Evolutionary conservation across 1,140 invertebrate species (phyloP).

Genomic region (Hyposmocoma kahamanoa): DNA sequence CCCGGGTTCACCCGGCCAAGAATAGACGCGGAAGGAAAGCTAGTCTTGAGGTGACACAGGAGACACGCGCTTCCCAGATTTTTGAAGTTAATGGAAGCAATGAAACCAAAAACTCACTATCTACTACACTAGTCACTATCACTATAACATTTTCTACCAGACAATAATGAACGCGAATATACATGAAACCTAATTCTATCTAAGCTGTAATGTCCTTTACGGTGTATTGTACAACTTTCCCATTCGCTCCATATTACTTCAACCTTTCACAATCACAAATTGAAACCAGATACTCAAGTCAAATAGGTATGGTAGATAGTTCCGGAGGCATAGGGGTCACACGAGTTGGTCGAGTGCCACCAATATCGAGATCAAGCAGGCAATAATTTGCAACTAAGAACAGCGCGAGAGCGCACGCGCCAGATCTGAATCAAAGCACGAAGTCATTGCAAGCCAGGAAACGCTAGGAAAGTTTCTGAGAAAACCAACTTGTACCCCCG

Average conservation of each 20-base stretch:
- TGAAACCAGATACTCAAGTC: too few species aligned
- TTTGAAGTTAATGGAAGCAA: neutral
- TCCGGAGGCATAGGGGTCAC: constrained; percentile 24
- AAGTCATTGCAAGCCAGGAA: constrained; percentile 28
- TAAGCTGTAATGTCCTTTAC: too few species aligned
- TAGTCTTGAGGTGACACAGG: constrained; percentile 39
- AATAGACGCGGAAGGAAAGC: constrained; percentile 72
- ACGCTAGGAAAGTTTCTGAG: constrained; percentile 22
- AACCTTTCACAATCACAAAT: too few species aligned
- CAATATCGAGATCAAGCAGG: constrained; percentile 22
- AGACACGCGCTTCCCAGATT: constrained; percentile 44
- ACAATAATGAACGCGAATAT: too few species aligned
- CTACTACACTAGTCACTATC: too few species aligned
- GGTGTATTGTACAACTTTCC: too few species aligned
- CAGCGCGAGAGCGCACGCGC: constrained; percentile 29
- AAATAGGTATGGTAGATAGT: constrained; percentile 17
- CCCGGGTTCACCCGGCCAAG: constrained; percentile 40
- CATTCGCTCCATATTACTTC: too few species aligned
- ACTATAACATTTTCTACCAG: too few species aligned
- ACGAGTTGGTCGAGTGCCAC: constrained; percentile 29
- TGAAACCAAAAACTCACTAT: too few species aligned
- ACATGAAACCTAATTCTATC: too few species aligned
- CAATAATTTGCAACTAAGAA: constrained; percentile 34
- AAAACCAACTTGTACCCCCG: constrained; percentile 20
- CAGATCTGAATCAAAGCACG: constrained; percentile 40